A percentile compares a stretch with the other conserved stretches of the same genome.
phyloP scores from a whole-genome alignment of 2,797 vertebrate species.

The Huso huso region DNA sequence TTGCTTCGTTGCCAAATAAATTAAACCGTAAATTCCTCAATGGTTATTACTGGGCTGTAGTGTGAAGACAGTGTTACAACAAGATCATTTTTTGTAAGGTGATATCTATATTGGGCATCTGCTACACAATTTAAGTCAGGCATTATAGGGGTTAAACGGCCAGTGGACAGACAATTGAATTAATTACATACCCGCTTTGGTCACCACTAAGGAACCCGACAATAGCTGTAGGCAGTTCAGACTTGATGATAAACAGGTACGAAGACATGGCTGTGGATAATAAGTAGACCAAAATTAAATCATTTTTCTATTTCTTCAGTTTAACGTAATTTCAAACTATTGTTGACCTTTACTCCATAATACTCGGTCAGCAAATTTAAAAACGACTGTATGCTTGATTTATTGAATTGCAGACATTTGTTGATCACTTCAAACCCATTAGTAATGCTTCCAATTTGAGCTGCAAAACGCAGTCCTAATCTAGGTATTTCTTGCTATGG shows the following conservation, averaged over 20 bases:
- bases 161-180: background rate
- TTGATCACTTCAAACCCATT: conserved; percentile 37
- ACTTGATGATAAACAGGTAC: conserved; percentile 89
- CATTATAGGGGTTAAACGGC: background rate
- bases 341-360: background rate
- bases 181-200: conserved; percentile 62
- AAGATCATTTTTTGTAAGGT: no score
- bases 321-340: background rate
- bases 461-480: conserved; percentile 53
- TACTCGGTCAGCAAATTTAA: conserved; percentile 28
- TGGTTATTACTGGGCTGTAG: no score
- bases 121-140: no score
- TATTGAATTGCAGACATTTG: conserved; percentile 40
- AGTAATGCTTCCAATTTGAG: conserved; percentile 10
- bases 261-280: conserved; percentile 80
- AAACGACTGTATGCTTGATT: conserved; percentile 37
- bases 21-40: no score
- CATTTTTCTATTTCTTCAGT: background rate
- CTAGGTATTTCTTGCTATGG: conserved; percentile 47
- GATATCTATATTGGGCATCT: no score
- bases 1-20: no score
- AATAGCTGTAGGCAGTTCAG: conserved; percentile 82
- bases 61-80: no score
- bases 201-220: conserved; percentile 59
- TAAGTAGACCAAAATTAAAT: conserved; percentile 2